Conservation (phyloP, 2,888 invertebrate species). For the Cantharis flavilabris region DNA sequence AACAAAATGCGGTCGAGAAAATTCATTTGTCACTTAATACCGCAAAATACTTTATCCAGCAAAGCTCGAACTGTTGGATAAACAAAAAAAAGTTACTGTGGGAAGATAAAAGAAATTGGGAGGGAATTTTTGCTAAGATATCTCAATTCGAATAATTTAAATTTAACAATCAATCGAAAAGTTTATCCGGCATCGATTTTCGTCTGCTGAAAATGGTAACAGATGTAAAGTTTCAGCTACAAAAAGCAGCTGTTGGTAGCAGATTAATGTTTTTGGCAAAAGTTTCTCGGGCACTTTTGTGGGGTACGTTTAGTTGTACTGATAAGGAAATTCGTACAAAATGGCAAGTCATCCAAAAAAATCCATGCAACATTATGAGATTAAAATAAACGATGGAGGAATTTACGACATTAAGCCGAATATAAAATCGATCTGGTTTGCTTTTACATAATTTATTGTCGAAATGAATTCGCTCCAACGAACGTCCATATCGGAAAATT, state of each 20-base stretch:
- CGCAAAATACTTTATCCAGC: not conserved
- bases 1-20: not conserved
- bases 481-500: not conserved
- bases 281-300: not conserved
- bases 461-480: not conserved
- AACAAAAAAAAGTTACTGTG: not conserved
- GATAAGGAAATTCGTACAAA: not conserved
- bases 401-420: not conserved
- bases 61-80: not conserved
- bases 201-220: not conserved
- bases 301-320: not conserved
- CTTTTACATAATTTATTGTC: not conserved
- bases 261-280: not conserved
- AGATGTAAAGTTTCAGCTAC: not conserved
- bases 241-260: not conserved
- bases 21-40: constrained; percentile 1
- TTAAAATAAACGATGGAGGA: not conserved
- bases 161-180: constrained; percentile 1
- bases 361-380: not conserved
- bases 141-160: not conserved
- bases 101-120: not conserved
- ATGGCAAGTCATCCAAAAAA: not conserved
- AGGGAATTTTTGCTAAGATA: not conserved
- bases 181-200: not conserved
- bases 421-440: not conserved